Conservation (phyloP, 2,797 vertebrate species). For the Sciurus vulgaris region DNA sequence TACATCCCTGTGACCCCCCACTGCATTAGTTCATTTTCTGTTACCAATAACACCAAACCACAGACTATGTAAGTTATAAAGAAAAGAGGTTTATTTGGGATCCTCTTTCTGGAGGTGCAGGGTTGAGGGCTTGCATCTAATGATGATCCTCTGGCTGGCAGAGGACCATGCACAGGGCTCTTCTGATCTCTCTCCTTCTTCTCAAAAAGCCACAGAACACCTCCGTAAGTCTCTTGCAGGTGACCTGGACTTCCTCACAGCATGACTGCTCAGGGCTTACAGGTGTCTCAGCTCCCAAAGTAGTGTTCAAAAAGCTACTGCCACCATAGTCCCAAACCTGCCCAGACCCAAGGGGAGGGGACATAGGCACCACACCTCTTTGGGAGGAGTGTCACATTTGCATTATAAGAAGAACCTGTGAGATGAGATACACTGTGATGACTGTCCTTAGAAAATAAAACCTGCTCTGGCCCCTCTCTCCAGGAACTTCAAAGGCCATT, state of each 20-base stretch:
- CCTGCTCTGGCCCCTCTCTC: background rate
- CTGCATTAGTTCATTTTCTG: background rate
- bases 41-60: background rate
- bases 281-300: background rate
- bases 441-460: background rate
- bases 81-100: background rate
- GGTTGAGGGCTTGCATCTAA: background rate
- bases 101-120: background rate
- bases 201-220: background rate
- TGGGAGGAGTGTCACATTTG: background rate
- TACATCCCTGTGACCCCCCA: accelerated
- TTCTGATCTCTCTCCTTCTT: too few relatives aligned
- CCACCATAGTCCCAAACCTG: background rate
- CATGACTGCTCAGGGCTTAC: background rate
- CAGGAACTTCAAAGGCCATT: background rate
- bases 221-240: accelerated
- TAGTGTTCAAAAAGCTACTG: background rate
- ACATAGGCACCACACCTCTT: background rate
- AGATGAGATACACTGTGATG: background rate
- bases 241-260: background rate
- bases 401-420: background rate
- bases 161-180: background rate
- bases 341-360: background rate
- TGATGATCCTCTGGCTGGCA: background rate
- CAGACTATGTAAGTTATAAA: background rate